Evolutionary conservation across 1,140 invertebrate species (phyloP), one percentile per base, ranked within the genome.

Genomic region (Nebria ingens): DNA sequence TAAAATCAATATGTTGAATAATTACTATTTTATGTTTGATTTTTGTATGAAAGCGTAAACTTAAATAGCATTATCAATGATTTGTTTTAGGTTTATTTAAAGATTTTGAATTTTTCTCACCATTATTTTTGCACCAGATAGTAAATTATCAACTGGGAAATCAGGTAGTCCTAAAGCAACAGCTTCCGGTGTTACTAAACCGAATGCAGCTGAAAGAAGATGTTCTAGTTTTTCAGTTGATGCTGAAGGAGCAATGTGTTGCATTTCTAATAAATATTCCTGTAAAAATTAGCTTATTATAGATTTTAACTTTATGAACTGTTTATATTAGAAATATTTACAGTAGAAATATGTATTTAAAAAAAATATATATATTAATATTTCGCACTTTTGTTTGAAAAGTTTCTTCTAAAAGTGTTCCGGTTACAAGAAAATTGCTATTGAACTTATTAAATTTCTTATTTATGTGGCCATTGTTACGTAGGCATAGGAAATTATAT

Each of bases 141-240:
- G 65, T 13, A 97, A 65, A 75, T 86, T 94, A 63, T 95, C 89
- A 1, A 95, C 66, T 0, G 95, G 94, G 71, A 97, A 96, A 73
- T 96, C 91, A 0, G 92, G 91, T 34, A 97, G 70, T 52, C 81
- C 84, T 21, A 92, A 67, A 64, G 77, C 68, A 63, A 77, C 64
- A 56, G 79, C 78, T 73, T 92, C 78, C 65, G 78, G 78, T 1
- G 86, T 85, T 49, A 85, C 70, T 25, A 97, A 77, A 2, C 89
- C 86, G 76, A 73, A 83, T 68, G 78, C 91, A 74, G 64, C 79
- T 0, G 87, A 89, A 6, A 94, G 64, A 2, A 97, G 65, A 65
- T 83, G 77, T 58, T 84, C 82, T 11, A 91, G 57, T 67, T 80
- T 81, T 0, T 68, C 71, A 1, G 59, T 45, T 40, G 81, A 72